phyloP scores from a whole-genome alignment of 2,888 invertebrate species.

The Crematogaster levior region DNA sequence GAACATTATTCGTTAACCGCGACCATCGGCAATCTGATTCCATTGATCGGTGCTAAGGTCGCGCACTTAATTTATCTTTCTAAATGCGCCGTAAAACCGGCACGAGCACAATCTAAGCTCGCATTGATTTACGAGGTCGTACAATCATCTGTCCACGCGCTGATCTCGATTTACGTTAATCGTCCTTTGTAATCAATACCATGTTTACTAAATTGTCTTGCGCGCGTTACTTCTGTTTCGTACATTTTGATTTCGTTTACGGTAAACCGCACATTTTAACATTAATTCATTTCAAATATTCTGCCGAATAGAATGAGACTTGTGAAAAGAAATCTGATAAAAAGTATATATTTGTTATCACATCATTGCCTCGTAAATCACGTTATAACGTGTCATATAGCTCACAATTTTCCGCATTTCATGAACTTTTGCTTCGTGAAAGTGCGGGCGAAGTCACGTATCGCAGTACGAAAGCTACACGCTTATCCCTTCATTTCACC shows the following conservation, averaged over 20 bases:
- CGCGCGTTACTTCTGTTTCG: neutral
- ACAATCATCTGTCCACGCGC: conserved; percentile 75
- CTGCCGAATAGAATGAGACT: neutral
- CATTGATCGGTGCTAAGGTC: conserved; percentile 62
- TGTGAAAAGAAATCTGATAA: neutral
- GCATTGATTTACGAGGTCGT: conserved; percentile 81
- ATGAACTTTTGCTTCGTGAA: conserved; percentile 9
- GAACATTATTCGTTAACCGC: conserved; percentile 66
- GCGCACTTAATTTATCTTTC: conserved; percentile 70
- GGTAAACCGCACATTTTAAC: neutral
- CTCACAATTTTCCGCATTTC: conserved; percentile 17
- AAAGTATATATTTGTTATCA: neutral
- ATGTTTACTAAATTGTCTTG: conserved; percentile 27
- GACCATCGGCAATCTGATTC: conserved; percentile 56
- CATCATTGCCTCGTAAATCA: neutral
- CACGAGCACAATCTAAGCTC: conserved; percentile 82
- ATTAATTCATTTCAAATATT: neutral
- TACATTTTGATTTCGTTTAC: neutral
- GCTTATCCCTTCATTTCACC: conserved; percentile 7
- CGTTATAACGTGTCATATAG: neutral
- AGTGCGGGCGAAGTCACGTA: conserved; percentile 22
- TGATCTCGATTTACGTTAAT: conserved; percentile 61
- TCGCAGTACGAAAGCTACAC: conserved; percentile 19
- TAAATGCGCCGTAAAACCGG: conserved; percentile 82
- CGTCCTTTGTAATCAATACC: conserved; percentile 62